Percentiles rank a stretch among this genome's conserved stretches.
Conservation (phyloP, 2,888 invertebrate species). For the Aphelenchoides bicaudatus region DNA sequence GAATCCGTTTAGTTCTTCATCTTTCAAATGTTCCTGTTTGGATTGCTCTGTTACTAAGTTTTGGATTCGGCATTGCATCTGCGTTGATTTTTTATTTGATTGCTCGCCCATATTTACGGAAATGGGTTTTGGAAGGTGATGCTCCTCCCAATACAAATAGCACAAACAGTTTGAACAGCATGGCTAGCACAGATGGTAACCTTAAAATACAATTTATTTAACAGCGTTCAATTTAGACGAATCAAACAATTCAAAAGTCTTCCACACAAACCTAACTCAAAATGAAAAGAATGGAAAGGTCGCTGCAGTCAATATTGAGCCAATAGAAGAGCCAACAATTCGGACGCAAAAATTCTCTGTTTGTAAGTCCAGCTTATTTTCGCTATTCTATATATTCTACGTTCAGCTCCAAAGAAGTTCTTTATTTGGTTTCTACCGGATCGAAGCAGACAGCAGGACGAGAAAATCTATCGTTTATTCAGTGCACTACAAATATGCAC, state of each 20-base stretch:
- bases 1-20: slow-evolving; percentile 70
- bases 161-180: no score
- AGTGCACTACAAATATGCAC: slow-evolving; percentile 92
- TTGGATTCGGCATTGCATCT: slow-evolving; percentile 69
- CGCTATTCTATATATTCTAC: neutral
- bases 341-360: neutral
- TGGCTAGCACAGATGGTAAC: no score
- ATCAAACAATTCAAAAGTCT: no score
- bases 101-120: slow-evolving; percentile 35
- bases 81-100: slow-evolving; percentile 36
- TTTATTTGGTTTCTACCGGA: slow-evolving; percentile 44
- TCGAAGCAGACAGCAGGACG: slow-evolving; percentile 32
- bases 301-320: no score
- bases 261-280: no score
- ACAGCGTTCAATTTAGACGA: no score
- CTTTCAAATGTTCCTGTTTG: slow-evolving; percentile 85
- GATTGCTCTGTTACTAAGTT: slow-evolving; percentile 72
- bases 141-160: no score
- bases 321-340: neutral
- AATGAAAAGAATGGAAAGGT: no score
- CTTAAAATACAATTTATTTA: no score
- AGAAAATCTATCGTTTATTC: slow-evolving; percentile 67
- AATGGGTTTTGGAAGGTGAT: no score
- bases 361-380: neutral
- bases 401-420: slow-evolving; percentile 30